A percentile compares a stretch with the other conserved stretches of the same genome.
phyloP scores from a whole-genome alignment of 37 sponge, comb jelly and placozoan species.

The Agelas oroides region DNA sequence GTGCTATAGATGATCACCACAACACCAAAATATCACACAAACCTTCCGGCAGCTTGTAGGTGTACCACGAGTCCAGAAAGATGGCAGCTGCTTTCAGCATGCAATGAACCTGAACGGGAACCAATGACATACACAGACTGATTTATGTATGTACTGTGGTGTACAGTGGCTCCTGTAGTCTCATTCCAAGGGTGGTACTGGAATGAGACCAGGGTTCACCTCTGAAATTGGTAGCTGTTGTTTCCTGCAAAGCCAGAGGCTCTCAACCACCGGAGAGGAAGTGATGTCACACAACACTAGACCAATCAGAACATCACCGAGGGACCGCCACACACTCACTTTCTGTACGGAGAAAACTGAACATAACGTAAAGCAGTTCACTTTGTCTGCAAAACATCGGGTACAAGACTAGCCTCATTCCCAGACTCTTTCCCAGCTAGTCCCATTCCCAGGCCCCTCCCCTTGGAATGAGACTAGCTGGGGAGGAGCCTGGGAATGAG shows the following conservation, averaged over 20 bases:
- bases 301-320: too few relatives aligned
- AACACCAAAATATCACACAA: neutral
- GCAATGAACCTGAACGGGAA: neutral
- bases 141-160: neutral
- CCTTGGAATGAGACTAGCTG: too few relatives aligned
- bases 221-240: slow-evolving; percentile 1
- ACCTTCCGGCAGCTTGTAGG: neutral
- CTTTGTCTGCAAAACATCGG: too few relatives aligned
- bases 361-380: too few relatives aligned
- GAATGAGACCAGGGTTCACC: neutral
- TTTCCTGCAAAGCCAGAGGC: slow-evolving; percentile 50
- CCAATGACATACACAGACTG: too few relatives aligned
- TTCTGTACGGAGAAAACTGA: too few relatives aligned
- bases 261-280: slow-evolving; percentile 38
- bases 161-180: neutral
- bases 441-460: too few relatives aligned
- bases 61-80: slow-evolving; percentile 24
- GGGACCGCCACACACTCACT: too few relatives aligned
- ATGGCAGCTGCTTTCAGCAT: neutral
- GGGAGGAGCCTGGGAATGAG: too few relatives aligned
- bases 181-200: neutral
- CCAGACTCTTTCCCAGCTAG: too few relatives aligned
- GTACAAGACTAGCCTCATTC: too few relatives aligned
- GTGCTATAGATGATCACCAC: too few relatives aligned
- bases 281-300: neutral